Base-by-base conservation (phyloP, 2,888 invertebrate genomes). In the Bruchidius siliquastri region DNA sequence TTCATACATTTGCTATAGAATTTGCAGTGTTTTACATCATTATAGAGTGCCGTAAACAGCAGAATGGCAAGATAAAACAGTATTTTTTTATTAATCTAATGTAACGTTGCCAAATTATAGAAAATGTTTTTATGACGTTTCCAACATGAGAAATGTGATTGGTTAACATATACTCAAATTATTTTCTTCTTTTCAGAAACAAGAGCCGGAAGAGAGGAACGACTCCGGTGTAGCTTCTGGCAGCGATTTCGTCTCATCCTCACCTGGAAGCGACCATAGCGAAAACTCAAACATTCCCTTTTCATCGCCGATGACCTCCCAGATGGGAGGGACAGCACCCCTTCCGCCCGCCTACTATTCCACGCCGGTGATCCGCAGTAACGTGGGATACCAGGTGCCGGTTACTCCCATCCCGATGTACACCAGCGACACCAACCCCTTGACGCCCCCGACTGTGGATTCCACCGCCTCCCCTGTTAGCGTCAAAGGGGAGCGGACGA, bases 371-470 rank as follows among this genome's bases (percentile, higher is more conserved):
- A 26, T 49, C 68, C 72, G 22, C 74, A 76, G 73, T 72, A 72
- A 68, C 72, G 68, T 30, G 73, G 74, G 75, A 69, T 73, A 26
- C 73, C 72, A 22, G 67, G n/a, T 4, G 18, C 13, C 49, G 6
- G 13, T 1, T 4, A 26, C 26, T 8, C 26, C 74, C 74, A n/a
- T 71, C 71, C 68, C 30, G 6, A 0, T 74, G 76, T 69, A 68
- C 32, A 26, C n/a, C n/a, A 71, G 22, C 68, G 73, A 77, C 21
- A 69, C 72, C 22, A 72, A 73, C 80, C 88, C 91, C 0, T 86
- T 91, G 67, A 91, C 91, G 6, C 91, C 91, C 0, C 91, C 91
- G 0, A 90, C 90, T 8, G 88, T 90, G 68, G 89, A 89, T 84
- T 87, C 26, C 20, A 74, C 80, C 72, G 73, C 77, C 2, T 80